Evolutionary conservation across 2,113 vertebrate species (phyloP).

Genomic region (Sebastes fasciatus): DNA sequence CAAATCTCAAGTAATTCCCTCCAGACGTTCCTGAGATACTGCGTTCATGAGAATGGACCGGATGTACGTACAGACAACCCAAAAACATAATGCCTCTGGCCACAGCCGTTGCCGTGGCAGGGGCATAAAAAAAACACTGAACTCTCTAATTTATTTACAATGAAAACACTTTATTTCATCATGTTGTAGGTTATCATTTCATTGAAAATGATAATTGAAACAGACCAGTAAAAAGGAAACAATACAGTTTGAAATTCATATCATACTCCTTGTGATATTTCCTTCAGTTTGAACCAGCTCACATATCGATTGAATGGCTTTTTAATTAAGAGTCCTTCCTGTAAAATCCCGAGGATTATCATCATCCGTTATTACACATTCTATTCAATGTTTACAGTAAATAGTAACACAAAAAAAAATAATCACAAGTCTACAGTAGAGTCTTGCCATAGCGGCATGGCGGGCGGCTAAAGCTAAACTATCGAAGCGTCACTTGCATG

Average conservation of each 20-base stretch:
- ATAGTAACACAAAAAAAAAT: conserved; percentile 78
- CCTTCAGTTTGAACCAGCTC: conserved; percentile 56
- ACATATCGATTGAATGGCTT: conserved; percentile 70
- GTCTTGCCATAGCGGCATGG: conserved; percentile 63
- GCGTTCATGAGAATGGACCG: no score
- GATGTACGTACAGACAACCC: no score
- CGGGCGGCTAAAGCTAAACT: conserved; percentile 68
- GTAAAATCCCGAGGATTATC: conserved; percentile 43
- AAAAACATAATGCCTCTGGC: no score
- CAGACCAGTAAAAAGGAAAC: conserved; percentile 75
- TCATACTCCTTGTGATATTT: conserved; percentile 35
- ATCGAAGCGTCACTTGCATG: conserved; percentile 82
- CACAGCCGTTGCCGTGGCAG: no score
- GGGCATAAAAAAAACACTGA: not conserved
- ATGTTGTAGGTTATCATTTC: conserved; percentile 67
- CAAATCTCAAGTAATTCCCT: no score
- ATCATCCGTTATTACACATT: conserved; percentile 68
- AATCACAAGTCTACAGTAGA: conserved; percentile 78
- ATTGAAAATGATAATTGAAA: conserved; percentile 68
- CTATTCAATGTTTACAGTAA: conserved; percentile 74
- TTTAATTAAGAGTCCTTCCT: conserved; percentile 58
- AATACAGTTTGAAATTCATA: conserved; percentile 64
- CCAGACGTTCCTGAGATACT: no score
- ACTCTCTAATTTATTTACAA: conserved; percentile 67
- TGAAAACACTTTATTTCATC: conserved; percentile 83